Conservation (phyloP, 92 coral and sea anemone species). For the Parazoanthus swiftii region DNA sequence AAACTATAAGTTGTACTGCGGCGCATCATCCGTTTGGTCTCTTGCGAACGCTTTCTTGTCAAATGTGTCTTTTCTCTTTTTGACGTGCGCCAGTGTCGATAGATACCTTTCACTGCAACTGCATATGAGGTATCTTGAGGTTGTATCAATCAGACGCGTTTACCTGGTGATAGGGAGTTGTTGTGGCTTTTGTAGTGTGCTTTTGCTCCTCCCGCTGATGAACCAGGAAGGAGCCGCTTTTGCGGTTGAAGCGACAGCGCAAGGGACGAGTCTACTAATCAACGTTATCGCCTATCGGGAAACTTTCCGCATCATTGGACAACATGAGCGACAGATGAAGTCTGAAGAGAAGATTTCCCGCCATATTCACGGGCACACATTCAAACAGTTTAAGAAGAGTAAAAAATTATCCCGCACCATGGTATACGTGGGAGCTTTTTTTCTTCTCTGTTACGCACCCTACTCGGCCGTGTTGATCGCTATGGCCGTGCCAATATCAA, state of each 20-base stretch:
- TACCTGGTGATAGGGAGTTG: constrained; percentile 8
- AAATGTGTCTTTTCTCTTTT: constrained; percentile 31
- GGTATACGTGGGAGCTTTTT: constrained; percentile 22
- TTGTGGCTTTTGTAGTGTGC: constrained; percentile 1
- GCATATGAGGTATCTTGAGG: constrained; percentile 26
- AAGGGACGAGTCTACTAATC: constrained; percentile 28
- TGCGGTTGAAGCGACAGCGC: constrained; percentile 29
- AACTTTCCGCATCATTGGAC: constrained; percentile 37
- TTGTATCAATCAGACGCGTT: constrained; percentile 29
- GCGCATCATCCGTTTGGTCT: constrained; percentile 32
- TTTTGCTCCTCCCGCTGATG: background rate
- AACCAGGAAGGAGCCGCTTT: constrained; percentile 18
- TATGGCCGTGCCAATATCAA: constrained; percentile 35
- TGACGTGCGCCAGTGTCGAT: constrained; percentile 42
- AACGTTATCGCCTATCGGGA: constrained; percentile 30
- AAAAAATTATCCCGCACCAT: constrained; percentile 36
- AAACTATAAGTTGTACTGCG: constrained; percentile 18
- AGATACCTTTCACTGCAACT: constrained; percentile 22
- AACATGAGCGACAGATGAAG: constrained; percentile 35
- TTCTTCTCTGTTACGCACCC: constrained; percentile 37
- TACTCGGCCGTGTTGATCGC: constrained; percentile 28
- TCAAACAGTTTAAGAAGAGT: constrained; percentile 31
- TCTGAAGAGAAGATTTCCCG: constrained; percentile 33
- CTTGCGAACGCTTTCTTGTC: constrained; percentile 34
- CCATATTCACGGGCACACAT: constrained; percentile 24